Conservation (phyloP, 2,113 vertebrate genomes). For the Xerus inauris region DNA sequence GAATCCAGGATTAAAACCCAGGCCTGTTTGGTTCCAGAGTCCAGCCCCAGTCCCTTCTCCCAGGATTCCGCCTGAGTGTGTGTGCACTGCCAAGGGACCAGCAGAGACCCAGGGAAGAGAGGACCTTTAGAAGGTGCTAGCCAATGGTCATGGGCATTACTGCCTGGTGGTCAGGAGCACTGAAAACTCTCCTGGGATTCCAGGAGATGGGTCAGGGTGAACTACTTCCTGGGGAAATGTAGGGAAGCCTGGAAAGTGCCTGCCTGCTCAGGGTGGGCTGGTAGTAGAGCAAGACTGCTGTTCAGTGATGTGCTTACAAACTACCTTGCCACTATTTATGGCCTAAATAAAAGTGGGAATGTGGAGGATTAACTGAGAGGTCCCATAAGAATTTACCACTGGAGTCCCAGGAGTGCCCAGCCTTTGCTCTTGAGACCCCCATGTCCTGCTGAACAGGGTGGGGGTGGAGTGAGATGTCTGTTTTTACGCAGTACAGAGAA, state of each 20-base stretch:
- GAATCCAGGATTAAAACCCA: not conserved
- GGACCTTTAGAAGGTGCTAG: not conserved
- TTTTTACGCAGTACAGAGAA: not conserved
- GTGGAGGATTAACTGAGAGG: conserved; percentile 75
- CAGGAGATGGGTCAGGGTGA: not conserved
- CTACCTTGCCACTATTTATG: conserved; percentile 79
- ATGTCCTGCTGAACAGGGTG: not conserved
- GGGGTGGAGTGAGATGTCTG: not conserved
- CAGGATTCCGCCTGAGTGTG: not conserved
- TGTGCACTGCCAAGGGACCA: not conserved
- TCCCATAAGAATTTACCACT: conserved; percentile 71
- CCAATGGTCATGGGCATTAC: not conserved
- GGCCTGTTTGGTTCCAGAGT: not conserved
- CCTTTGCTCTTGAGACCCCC: conserved; percentile 16
- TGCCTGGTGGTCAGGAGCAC: too few relatives aligned
- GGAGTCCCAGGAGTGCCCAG: conserved; percentile 62
- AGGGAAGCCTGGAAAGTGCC: fast-evolving
- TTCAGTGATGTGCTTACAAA: conserved; percentile 75
- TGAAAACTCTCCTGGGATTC: not conserved
- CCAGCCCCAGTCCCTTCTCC: not conserved
- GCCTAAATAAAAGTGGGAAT: conserved; percentile 82
- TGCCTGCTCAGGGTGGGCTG: not conserved
- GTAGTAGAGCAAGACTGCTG: not conserved
- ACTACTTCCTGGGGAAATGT: not conserved
- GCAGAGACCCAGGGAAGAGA: not conserved